Evolutionary conservation across 1,140 invertebrate species (phyloP).

Genomic region (Halictus rubicundus): DNA sequence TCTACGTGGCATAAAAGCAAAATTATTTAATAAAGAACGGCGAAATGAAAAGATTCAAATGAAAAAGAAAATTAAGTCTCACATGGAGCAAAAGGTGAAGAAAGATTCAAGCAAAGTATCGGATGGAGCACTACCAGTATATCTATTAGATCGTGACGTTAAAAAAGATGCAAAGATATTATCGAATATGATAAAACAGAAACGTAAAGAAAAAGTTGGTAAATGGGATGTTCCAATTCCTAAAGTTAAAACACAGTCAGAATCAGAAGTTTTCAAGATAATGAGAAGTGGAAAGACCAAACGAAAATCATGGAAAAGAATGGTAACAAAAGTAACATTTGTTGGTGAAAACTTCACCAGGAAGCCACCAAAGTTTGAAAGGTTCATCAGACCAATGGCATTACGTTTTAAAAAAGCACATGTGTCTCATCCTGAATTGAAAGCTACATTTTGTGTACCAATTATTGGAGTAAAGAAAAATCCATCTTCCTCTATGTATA

Average conservation of each 20-base stretch:
- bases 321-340: conserved; percentile 99
- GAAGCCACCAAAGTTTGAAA: conserved; percentile 99
- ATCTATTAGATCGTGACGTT: conserved; percentile 97
- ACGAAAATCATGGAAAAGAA: conserved; percentile 99
- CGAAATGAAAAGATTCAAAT: conserved; percentile 99
- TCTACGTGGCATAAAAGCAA: conserved; percentile 97
- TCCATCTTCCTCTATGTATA: conserved; percentile 98
- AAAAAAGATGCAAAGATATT: conserved; percentile 96
- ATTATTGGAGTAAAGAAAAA: conserved; percentile 99
- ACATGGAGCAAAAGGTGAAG: conserved; percentile 95
- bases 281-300: conserved; percentile 96
- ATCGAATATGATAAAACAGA: conserved; percentile 99
- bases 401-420: conserved; percentile 97
- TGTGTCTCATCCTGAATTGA: conserved; percentile 99
- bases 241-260: conserved; percentile 98
- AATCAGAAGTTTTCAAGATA: conserved; percentile 98
- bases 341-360: conserved; percentile 99
- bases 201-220: conserved; percentile 99
- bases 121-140: conserved; percentile 97
- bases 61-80: conserved; percentile 97
- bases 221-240: conserved; percentile 99
- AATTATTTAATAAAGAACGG: conserved; percentile 97
- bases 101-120: conserved; percentile 90
- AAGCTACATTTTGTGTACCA: conserved; percentile 98
- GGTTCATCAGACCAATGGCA: conserved; percentile 99